These are phyloP conservation scores for Gallinago media DNA, from an alignment of 2,113 vertebrate species.

Conservation along the genomic window DNA sequence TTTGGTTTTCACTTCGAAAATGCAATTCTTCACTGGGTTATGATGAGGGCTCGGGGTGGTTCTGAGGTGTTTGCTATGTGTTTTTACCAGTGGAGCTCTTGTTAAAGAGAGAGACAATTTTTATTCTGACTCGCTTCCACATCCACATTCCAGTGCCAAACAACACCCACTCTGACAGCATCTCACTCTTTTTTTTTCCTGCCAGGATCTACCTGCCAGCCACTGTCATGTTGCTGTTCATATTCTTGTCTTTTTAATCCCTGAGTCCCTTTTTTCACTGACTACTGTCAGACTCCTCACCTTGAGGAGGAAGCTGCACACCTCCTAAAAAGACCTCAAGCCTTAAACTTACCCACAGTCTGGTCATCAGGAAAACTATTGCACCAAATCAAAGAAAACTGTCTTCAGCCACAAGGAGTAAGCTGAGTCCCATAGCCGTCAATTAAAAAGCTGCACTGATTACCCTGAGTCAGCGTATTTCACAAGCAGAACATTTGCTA, in stretches of 20 bases:
- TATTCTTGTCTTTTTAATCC: conserved; percentile 10
- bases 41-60: neutral
- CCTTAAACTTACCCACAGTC: neutral
- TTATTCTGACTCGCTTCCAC: neutral
- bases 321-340: neutral
- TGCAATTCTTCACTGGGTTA: neutral
- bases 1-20: neutral
- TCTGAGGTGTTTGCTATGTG: conserved; percentile 6
- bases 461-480: neutral
- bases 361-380: neutral
- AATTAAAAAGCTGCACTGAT: neutral
- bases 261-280: neutral
- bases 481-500: neutral
- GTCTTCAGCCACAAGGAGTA: neutral
- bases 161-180: neutral
- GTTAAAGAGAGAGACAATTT: neutral
- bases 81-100: neutral
- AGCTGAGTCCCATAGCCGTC: neutral
- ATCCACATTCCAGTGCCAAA: neutral
- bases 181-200: neutral
- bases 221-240: conserved; percentile 6
- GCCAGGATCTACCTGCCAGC: neutral
- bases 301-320: neutral
- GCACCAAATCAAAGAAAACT: neutral
- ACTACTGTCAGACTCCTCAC: neutral